Evolutionary conservation across 1,140 invertebrate species (phyloP).

Genomic region (Penaeus indicus): DNA sequence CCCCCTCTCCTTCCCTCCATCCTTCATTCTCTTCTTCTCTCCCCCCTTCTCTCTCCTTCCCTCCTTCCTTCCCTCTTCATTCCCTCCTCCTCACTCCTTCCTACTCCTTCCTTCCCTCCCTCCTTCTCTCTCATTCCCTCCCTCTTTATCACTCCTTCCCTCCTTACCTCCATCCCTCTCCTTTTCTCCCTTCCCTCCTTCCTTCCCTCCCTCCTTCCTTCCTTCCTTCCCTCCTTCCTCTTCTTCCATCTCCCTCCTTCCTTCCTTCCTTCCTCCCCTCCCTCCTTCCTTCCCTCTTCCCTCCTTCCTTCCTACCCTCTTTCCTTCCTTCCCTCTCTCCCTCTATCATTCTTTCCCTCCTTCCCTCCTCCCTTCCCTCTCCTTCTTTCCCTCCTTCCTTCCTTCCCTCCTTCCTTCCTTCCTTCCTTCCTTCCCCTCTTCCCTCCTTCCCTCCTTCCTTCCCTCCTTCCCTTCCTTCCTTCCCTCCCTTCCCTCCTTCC

Average conservation of each 20-base stretch:
- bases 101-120: neutral
- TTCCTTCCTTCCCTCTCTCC: neutral
- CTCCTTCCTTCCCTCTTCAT: no score
- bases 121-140: neutral
- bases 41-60: no score
- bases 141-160: neutral
- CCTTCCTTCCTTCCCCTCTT: neutral
- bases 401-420: neutral
- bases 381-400: neutral
- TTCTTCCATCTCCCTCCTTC: no score
- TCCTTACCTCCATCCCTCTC: neutral
- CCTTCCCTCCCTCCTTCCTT: neutral
- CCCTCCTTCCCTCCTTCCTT: no score
- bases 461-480: neutral
- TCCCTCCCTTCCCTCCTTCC: neutral
- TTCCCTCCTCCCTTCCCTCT: neutral
- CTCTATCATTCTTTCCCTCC: neutral
- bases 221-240: neutral
- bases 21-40: neutral
- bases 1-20: neutral
- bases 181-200: neutral
- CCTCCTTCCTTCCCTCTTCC: neutral
- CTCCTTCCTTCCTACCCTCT: neutral
- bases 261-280: neutral
- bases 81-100: neutral